Evolutionary conservation across 1,140 invertebrate species (phyloP).

Genomic region (Leucophenga varia): DNA sequence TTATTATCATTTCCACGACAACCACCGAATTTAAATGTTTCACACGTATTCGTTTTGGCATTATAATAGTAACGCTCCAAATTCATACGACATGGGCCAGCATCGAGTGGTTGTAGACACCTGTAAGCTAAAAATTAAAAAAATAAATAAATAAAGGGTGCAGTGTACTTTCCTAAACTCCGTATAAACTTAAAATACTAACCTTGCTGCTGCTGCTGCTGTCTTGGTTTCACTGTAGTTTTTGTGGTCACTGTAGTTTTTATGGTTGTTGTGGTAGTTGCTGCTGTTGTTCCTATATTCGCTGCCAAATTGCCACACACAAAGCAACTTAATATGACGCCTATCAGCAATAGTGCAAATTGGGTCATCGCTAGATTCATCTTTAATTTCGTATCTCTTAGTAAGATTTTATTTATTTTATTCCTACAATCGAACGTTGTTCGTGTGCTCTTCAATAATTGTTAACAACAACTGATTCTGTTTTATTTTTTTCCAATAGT

Average conservation of each 20-base stretch:
- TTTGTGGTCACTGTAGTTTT: no score
- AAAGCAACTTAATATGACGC: no score
- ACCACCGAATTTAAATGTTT: slow-evolving; percentile 75
- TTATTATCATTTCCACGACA: slow-evolving; percentile 82
- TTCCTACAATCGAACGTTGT: no score
- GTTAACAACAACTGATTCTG: slow-evolving; percentile 31
- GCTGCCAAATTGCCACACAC: no score
- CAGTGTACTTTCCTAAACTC: no score
- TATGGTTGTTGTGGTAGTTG: neutral
- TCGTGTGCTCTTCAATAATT: slow-evolving; percentile 23
- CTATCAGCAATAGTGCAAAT: slow-evolving; percentile 13
- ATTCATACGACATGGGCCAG: slow-evolving; percentile 48
- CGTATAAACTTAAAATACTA: no score
- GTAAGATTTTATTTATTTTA: no score
- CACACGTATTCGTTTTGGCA: slow-evolving; percentile 35
- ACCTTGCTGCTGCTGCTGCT: slow-evolving; percentile 5
- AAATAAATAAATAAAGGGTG: no score
- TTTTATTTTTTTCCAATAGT: slow-evolving; percentile 13
- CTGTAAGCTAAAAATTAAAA: no score
- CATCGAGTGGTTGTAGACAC: slow-evolving; percentile 40
- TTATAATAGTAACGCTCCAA: slow-evolving; percentile 46
- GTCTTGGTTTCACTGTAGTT: slow-evolving; percentile 11
- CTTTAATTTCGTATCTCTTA: slow-evolving; percentile 15
- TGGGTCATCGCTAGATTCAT: slow-evolving; percentile 26
- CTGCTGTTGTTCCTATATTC: slow-evolving; percentile 8